Conservation (phyloP, 2,888 invertebrate species). For the Lithophane leautieri region DNA sequence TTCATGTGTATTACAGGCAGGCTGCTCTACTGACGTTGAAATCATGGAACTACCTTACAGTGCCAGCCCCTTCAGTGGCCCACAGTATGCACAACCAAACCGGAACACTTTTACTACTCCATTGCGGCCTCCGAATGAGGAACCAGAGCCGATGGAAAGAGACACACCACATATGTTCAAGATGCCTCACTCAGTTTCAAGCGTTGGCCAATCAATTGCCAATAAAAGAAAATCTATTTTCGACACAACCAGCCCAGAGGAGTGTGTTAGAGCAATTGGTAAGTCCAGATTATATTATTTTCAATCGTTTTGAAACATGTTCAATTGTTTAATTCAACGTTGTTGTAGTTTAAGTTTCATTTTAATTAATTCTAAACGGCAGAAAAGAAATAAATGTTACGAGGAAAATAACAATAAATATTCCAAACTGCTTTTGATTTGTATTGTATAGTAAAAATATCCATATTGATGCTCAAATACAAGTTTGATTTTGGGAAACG, state of each 20-base stretch:
- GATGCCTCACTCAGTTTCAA: slow-evolving; percentile 70
- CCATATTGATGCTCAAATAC: background rate
- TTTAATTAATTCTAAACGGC: background rate
- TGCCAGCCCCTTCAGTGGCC: slow-evolving; percentile 59
- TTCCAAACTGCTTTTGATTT: slow-evolving; percentile 1
- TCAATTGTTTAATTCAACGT: slow-evolving; percentile 15
- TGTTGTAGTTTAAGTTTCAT: slow-evolving; percentile 33
- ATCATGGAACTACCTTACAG: slow-evolving; percentile 68
- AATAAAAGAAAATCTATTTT: slow-evolving; percentile 80
- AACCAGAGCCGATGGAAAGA: slow-evolving; percentile 67
- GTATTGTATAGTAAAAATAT: slow-evolving; percentile 19
- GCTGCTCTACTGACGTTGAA: slow-evolving; percentile 66
- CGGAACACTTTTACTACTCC: slow-evolving; percentile 66
- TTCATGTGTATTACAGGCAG: slow-evolving; percentile 66
- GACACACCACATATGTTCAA: slow-evolving; percentile 63
- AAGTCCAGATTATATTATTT: slow-evolving; percentile 52
- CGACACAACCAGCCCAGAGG: slow-evolving; percentile 65
- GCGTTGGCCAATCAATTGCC: slow-evolving; percentile 69
- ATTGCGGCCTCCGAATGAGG: slow-evolving; percentile 68
- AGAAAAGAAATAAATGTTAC: slow-evolving; percentile 1
- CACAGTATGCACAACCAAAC: slow-evolving; percentile 52
- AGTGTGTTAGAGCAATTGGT: slow-evolving; percentile 65
- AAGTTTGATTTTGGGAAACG: slow-evolving; percentile 17
- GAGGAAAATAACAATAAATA: background rate
- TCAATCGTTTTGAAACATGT: slow-evolving; percentile 19